Percentiles rank a stretch among this genome's conserved stretches.
phyloP scores from a whole-genome alignment of 2,797 vertebrate species.

The Acipenser transmontanus region DNA sequence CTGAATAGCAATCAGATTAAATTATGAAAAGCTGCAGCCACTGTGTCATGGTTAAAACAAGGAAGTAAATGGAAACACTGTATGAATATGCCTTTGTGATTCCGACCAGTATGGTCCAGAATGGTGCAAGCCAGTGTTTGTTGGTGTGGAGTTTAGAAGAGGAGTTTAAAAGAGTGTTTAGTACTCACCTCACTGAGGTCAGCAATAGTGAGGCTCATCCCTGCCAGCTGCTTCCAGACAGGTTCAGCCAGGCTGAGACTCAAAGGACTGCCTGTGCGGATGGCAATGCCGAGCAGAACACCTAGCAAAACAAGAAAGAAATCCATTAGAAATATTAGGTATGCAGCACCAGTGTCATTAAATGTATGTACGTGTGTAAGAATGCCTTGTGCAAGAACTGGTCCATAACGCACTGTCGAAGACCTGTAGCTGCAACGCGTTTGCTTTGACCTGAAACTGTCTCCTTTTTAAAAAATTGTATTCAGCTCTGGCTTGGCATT shows the following conservation, averaged over 20 bases:
- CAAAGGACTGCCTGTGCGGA: slow-evolving; percentile 91
- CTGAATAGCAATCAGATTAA: neutral
- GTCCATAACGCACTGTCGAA: no score
- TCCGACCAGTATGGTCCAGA: neutral
- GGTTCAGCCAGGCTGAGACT: slow-evolving; percentile 95
- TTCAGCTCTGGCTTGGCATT: no score
- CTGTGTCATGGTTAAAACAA: neutral
- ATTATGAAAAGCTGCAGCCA: neutral
- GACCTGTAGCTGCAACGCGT: no score
- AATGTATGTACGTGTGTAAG: slow-evolving; percentile 14
- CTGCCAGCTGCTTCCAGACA: slow-evolving; percentile 97
- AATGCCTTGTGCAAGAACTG: neutral
- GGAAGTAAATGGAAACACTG: no score
- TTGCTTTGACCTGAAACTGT: no score
- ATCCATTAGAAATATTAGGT: slow-evolving; percentile 13
- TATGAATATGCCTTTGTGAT: no score
- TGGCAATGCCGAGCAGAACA: slow-evolving; percentile 90
- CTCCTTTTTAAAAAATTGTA: no score
- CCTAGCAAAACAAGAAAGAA: slow-evolving; percentile 55
- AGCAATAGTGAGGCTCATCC: slow-evolving; percentile 96
- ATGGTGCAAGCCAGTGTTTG: neutral
- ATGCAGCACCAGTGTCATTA: slow-evolving; percentile 12
- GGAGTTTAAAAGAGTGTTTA: neutral
- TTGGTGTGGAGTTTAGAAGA: neutral
- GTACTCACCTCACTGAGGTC: slow-evolving; percentile 91